A percentile compares a stretch with the other conserved stretches of the same genome.
Conservation (phyloP, 2,888 invertebrate genomes). For the Pharmacophagus antenor region DNA sequence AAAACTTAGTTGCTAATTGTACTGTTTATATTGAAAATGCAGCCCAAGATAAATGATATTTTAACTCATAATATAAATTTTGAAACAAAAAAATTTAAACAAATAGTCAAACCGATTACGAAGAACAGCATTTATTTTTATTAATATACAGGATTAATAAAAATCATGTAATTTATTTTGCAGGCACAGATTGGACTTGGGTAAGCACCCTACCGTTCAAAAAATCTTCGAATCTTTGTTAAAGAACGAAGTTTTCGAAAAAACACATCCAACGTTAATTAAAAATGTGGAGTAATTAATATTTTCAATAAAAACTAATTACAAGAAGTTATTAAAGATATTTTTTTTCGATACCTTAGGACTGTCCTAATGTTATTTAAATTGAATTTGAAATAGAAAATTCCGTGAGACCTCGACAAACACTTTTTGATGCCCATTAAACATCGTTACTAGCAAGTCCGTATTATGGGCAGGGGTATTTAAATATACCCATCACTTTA, state of each 20-base stretch:
- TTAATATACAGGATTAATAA: too few relatives aligned
- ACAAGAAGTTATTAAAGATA: background rate
- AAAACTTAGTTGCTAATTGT: too few relatives aligned
- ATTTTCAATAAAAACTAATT: background rate
- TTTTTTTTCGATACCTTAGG: background rate
- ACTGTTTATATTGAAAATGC: too few relatives aligned
- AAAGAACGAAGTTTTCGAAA: constrained; percentile 54
- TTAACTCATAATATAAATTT: too few relatives aligned
- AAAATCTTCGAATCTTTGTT: constrained; percentile 57
- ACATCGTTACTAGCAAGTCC: background rate
- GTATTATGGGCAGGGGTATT: background rate
- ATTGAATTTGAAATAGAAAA: background rate
- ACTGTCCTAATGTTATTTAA: background rate
- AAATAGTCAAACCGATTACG: too few relatives aligned
- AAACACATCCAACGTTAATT: constrained; percentile 57
- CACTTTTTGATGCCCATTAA: too few relatives aligned
- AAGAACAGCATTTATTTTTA: too few relatives aligned
- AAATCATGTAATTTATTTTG: constrained; percentile 34
- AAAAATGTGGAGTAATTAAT: constrained; percentile 36
- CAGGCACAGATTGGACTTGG: constrained; percentile 58
- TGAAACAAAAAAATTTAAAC: too few relatives aligned
- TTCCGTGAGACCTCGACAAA: background rate
- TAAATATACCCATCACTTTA: too few relatives aligned
- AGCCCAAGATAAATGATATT: too few relatives aligned
- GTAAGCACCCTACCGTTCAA: constrained; percentile 54